These are phyloP conservation scores for Odocoileus hemionus DNA, from an alignment of 2,113 vertebrate genomes.

Conservation along the genomic window DNA sequence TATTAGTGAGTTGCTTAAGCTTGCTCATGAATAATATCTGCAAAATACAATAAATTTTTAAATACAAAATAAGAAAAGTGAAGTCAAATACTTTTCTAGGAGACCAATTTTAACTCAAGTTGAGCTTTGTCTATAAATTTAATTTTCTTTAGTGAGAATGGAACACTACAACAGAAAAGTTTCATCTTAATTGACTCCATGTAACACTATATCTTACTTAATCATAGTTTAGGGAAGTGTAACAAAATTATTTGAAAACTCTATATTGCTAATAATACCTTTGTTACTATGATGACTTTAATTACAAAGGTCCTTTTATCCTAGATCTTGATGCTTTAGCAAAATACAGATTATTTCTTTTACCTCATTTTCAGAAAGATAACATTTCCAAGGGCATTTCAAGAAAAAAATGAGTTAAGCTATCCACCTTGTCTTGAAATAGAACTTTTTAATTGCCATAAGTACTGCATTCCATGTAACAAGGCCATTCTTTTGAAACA, in stretches of 20 bases:
- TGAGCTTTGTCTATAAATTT: not conserved
- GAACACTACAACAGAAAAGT: not conserved
- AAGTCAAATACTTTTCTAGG: constrained; percentile 24
- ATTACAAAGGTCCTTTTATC: not conserved
- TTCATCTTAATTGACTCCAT: not conserved
- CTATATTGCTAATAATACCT: not conserved
- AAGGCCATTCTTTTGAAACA: not conserved
- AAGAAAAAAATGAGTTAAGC: not conserved
- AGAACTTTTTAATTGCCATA: not conserved
- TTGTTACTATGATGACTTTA: constrained; percentile 14
- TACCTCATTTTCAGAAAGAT: not conserved
- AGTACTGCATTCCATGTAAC: not conserved
- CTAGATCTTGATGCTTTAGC: not conserved
- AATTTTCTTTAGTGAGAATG: not conserved
- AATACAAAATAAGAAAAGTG: constrained; percentile 46
- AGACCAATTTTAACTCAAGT: constrained; percentile 34
- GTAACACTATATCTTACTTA: not conserved
- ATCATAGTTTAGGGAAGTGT: not conserved
- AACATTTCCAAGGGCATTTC: not conserved
- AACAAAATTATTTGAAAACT: constrained; percentile 22
- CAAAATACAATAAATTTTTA: constrained; percentile 55
- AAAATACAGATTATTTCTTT: not conserved
- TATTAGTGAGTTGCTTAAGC: constrained; percentile 57
- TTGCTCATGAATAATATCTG: constrained; percentile 56
- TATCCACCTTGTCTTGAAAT: not conserved